phyloP scores from a whole-genome alignment of 2,888 invertebrate species.

The Conus canariensis region DNA sequence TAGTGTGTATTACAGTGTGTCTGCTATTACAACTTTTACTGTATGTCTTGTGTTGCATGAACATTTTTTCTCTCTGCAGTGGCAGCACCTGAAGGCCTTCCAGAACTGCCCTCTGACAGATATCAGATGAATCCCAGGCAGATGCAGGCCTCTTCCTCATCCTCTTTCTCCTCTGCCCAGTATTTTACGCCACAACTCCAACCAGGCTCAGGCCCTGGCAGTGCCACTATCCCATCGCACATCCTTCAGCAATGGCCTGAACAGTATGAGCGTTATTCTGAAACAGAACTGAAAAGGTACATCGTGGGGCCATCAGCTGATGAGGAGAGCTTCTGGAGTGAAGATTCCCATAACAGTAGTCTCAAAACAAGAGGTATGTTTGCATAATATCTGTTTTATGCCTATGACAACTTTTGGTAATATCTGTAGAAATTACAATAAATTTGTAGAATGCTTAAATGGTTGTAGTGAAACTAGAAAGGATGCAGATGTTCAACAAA shows the following conservation, averaged over 20 bases:
- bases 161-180: neutral
- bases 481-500: no score
- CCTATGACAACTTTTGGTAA: neutral
- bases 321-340: neutral
- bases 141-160: neutral
- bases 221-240: neutral
- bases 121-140: neutral
- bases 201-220: neutral
- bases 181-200: neutral
- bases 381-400: neutral
- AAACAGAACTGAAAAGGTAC: neutral
- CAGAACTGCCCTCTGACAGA: neutral
- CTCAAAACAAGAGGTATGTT: neutral
- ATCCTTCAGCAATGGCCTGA: neutral
- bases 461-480: no score
- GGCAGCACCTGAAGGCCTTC: neutral
- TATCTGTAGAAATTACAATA: no score
- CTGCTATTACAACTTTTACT: no score
- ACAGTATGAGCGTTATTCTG: neutral
- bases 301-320: neutral
- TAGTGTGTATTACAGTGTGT: no score
- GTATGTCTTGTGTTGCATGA: no score
- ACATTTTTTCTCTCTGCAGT: neutral
- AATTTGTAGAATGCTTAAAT: no score
- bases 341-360: neutral